phyloP scores from a whole-genome alignment of 2,888 invertebrate species.

The Seira musarum region DNA sequence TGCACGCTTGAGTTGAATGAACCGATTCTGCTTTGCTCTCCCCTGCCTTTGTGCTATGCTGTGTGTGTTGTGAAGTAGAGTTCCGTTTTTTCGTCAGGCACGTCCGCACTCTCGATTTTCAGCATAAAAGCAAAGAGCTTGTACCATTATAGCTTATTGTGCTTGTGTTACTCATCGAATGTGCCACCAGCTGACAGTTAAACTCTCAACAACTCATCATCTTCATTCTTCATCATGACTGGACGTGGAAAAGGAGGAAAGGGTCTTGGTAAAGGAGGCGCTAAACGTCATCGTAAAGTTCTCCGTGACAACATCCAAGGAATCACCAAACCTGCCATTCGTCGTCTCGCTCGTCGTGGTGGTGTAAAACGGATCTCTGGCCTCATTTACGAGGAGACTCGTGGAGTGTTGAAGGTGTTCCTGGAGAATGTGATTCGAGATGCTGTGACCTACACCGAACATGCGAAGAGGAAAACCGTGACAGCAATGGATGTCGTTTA shows the following conservation, averaged over 20 bases:
- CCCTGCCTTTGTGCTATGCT: no score
- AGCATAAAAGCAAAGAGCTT: no score
- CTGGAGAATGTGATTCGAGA: constrained; percentile 87
- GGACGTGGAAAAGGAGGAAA: constrained; percentile 87
- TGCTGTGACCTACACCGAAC: constrained; percentile 88
- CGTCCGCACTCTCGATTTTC: no score
- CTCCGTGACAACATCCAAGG: constrained; percentile 85
- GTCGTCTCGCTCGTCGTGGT: constrained; percentile 80
- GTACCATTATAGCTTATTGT: no score
- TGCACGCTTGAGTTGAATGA: no score
- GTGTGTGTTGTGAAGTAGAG: no score
- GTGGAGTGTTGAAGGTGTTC: constrained; percentile 86
- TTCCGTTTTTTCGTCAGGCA: no score
- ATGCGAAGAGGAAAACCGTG: constrained; percentile 90
- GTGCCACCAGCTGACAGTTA: no score
- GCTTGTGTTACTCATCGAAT: no score
- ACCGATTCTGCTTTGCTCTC: no score
- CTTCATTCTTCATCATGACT: constrained; percentile 77
- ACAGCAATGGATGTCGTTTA: constrained; percentile 94
- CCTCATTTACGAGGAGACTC: constrained; percentile 86
- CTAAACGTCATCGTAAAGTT: constrained; percentile 88
- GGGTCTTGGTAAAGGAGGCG: constrained; percentile 85
- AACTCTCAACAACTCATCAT: no score
- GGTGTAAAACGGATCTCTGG: no score
- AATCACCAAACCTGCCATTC: constrained; percentile 84